Conservation (phyloP, 1,140 invertebrate genomes). For the Aleiodes sp. region DNA sequence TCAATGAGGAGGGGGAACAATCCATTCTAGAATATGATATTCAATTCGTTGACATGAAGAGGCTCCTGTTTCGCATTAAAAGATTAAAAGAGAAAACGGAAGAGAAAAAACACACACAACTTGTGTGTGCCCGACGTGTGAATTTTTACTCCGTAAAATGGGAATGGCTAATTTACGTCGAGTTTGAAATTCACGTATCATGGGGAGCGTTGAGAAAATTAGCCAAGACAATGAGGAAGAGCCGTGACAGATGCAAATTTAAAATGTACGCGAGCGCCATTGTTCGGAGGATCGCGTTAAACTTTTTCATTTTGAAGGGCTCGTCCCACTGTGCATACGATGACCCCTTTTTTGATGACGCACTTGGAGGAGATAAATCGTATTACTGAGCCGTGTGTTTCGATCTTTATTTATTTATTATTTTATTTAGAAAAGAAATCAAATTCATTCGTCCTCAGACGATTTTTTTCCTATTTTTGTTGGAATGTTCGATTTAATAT, state of each 20-base stretch:
- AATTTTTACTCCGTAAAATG: slow-evolving; percentile 41
- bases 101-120: slow-evolving; percentile 10
- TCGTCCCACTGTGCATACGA: slow-evolving; percentile 33
- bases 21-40: neutral
- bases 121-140: neutral
- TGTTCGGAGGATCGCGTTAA: slow-evolving; percentile 46
- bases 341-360: neutral
- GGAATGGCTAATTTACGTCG: slow-evolving; percentile 60
- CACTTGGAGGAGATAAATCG: slow-evolving; percentile 5
- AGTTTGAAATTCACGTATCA: slow-evolving; percentile 34
- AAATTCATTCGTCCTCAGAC: no score
- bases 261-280: slow-evolving; percentile 44
- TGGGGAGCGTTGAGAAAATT: slow-evolving; percentile 54
- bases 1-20: neutral
- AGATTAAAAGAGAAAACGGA: neutral
- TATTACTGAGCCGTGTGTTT: slow-evolving; percentile 1
- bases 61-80: slow-evolving; percentile 8
- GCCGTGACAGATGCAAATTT: slow-evolving; percentile 63
- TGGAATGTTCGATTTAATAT: no score
- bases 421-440: neutral
- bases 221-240: slow-evolving; percentile 61
- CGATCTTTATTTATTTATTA: neutral
- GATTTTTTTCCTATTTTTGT: no score
- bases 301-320: slow-evolving; percentile 54
- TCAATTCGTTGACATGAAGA: slow-evolving; percentile 10